Evolutionary conservation across 2,888 invertebrate species (phyloP).

Genomic region (Torymus aiolomorphi): DNA sequence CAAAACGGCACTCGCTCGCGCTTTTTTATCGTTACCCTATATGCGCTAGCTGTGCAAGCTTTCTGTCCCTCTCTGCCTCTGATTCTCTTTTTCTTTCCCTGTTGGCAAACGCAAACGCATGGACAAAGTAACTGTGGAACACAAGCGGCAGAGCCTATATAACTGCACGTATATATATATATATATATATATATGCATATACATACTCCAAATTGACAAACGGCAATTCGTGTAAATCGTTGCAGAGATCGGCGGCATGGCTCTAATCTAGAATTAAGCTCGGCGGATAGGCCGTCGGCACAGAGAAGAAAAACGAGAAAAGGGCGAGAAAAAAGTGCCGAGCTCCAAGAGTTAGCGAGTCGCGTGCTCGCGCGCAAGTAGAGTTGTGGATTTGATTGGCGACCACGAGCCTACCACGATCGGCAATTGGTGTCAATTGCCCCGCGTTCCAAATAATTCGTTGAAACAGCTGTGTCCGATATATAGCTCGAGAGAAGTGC

Average conservation of each 20-base stretch:
- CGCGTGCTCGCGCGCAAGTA: too few relatives aligned
- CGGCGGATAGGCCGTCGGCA: background rate
- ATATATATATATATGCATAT: too few relatives aligned
- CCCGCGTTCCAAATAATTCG: conserved; percentile 68
- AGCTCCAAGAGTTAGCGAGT: background rate
- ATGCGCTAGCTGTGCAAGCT: too few relatives aligned
- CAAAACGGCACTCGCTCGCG: conserved; percentile 14
- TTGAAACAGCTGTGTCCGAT: conserved; percentile 50
- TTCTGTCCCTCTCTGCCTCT: too few relatives aligned
- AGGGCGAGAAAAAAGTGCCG: background rate
- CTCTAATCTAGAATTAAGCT: conserved; percentile 11
- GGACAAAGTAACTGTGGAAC: background rate
- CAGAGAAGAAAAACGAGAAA: background rate
- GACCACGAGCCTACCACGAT: conserved; percentile 36
- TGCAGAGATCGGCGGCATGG: background rate
- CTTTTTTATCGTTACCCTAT: conserved; percentile 14
- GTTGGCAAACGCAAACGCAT: too few relatives aligned
- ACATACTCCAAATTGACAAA: conserved; percentile 14
- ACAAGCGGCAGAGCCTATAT: background rate
- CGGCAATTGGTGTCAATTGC: conserved; percentile 72
- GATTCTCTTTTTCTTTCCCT: too few relatives aligned
- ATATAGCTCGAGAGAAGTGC: background rate
- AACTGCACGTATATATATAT: too few relatives aligned
- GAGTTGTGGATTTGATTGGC: conserved; percentile 33
- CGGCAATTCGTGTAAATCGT: conserved; percentile 15